Evolutionary conservation across 2,888 invertebrate species (phyloP).

Genomic region (Drosophila sordidula): DNA sequence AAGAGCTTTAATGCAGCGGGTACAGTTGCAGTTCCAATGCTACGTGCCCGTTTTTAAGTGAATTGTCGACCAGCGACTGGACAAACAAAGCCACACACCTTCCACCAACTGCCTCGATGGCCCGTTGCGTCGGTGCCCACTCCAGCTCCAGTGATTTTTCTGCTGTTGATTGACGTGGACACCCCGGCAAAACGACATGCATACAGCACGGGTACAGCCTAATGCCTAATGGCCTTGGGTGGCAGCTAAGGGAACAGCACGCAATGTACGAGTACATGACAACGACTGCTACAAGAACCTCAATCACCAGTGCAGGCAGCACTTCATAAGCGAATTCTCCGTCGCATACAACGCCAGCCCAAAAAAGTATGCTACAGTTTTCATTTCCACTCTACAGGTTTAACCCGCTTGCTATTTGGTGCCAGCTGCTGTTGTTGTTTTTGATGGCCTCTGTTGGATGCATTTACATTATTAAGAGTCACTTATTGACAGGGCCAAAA

Average conservation of each 20-base stretch:
- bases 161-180: slow-evolving; percentile 52
- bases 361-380: slow-evolving; percentile 52
- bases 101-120: slow-evolving; percentile 18
- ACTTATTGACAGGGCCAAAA: slow-evolving; percentile 57
- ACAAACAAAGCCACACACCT: slow-evolving; percentile 65
- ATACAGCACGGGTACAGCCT: slow-evolving; percentile 37
- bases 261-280: slow-evolving; percentile 24
- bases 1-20: neutral
- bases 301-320: slow-evolving; percentile 60
- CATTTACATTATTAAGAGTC: slow-evolving; percentile 64
- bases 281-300: slow-evolving; percentile 53
- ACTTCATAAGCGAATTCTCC: slow-evolving; percentile 42
- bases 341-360: slow-evolving; percentile 11
- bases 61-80: slow-evolving; percentile 60
- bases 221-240: slow-evolving; percentile 55
- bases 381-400: slow-evolving; percentile 29
- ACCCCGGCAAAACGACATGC: slow-evolving; percentile 51
- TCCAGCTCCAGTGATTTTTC: slow-evolving; percentile 34
- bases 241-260: slow-evolving; percentile 8
- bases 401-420: slow-evolving; percentile 39
- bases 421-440: slow-evolving; percentile 10
- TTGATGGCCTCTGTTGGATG: slow-evolving; percentile 19
- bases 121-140: neutral
- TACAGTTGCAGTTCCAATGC: slow-evolving; percentile 13
- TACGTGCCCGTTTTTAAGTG: slow-evolving; percentile 65